Evolutionary conservation across 2,113 vertebrate species (phyloP).

Genomic region (Catharus bicknelli): DNA sequence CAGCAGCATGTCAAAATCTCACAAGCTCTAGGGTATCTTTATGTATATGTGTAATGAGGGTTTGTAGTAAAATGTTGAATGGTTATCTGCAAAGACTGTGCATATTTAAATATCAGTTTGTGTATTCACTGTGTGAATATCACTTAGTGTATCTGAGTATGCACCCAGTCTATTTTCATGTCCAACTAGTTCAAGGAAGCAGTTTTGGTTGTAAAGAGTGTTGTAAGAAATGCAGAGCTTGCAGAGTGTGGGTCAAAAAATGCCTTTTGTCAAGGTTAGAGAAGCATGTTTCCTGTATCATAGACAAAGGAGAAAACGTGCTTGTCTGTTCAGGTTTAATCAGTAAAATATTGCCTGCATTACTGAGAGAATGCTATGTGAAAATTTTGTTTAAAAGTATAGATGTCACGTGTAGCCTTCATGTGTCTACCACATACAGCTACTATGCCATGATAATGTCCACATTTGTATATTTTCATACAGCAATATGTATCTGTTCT

Average conservation of each 20-base stretch:
- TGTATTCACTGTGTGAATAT: no score
- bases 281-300: background rate
- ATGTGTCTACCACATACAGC: background rate
- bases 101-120: background rate
- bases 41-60: background rate
- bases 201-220: background rate
- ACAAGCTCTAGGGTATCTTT: background rate
- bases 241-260: background rate
- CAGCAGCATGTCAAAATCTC: background rate
- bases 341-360: background rate
- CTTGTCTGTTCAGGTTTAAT: background rate
- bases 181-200: background rate
- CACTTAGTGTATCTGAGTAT: background rate
- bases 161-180: background rate
- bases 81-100: background rate
- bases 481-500: background rate
- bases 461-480: background rate
- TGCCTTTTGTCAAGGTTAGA: background rate
- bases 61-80: background rate
- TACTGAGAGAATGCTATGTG: background rate
- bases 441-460: background rate
- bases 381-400: background rate
- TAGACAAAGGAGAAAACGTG: background rate
- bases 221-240: background rate
- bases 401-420: fast-evolving